A percentile compares a stretch with the other conserved stretches of the same genome.
Evolutionary conservation across 2,888 invertebrate species (phyloP).

Genomic region (Galeruca laticollis): DNA sequence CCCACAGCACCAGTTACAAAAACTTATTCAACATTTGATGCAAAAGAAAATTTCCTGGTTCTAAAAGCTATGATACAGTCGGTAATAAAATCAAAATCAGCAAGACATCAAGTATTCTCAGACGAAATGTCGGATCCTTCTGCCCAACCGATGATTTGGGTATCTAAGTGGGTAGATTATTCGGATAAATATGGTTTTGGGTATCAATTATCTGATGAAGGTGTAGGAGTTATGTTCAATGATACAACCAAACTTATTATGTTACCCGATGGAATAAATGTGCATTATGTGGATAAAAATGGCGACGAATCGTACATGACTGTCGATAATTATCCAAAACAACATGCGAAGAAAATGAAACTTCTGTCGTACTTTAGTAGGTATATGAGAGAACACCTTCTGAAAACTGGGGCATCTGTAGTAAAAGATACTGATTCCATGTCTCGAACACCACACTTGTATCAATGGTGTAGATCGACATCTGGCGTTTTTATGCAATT

Average conservation of each 20-base stretch:
- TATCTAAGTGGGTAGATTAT: slow-evolving; percentile 99
- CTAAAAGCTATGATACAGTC: slow-evolving; percentile 61
- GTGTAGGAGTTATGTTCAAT: slow-evolving; percentile 98
- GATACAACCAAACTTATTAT: slow-evolving; percentile 96
- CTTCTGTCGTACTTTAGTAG: slow-evolving; percentile 95
- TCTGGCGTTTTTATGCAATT: slow-evolving; percentile 97
- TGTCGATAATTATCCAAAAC: slow-evolving; percentile 81
- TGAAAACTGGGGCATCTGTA: slow-evolving; percentile 90
- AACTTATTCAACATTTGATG: slow-evolving; percentile 57
- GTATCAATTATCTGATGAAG: slow-evolving; percentile 98
- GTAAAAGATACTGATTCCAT: slow-evolving; percentile 89
- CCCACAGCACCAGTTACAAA: slow-evolving; percentile 50
- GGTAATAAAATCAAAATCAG: slow-evolving; percentile 61
- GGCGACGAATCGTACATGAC: slow-evolving; percentile 93
- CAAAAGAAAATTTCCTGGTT: slow-evolving; percentile 60
- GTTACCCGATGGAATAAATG: slow-evolving; percentile 90
- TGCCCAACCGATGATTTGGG: slow-evolving; percentile 95
- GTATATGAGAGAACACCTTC: slow-evolving; percentile 97
- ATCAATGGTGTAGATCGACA: slow-evolving; percentile 96
- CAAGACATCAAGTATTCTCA: slow-evolving; percentile 64
- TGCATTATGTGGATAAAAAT: slow-evolving; percentile 95
- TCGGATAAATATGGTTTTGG: slow-evolving; percentile 99
- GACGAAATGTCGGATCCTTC: slow-evolving; percentile 97
- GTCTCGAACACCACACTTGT: slow-evolving; percentile 93
- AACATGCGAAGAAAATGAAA: slow-evolving; percentile 95